Evolutionary conservation across 2,888 invertebrate species (phyloP).

Genomic region (Pasiphila rectangulata): DNA sequence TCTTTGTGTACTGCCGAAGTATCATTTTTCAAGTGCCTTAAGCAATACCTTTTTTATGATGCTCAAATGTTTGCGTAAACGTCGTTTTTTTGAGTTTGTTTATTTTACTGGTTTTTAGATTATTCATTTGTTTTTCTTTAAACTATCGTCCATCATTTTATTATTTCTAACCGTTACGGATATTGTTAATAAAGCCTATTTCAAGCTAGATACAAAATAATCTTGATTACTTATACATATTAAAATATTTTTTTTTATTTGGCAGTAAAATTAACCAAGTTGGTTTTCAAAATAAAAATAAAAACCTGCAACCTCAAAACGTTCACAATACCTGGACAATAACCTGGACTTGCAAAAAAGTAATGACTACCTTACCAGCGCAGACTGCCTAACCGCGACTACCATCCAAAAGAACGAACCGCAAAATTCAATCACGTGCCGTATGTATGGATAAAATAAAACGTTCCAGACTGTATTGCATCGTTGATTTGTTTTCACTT

Average conservation of each 20-base stretch:
- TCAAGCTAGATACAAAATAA: too few relatives aligned
- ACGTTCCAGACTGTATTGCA: slow-evolving; percentile 57
- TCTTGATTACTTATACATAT: too few relatives aligned
- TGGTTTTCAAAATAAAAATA: too few relatives aligned
- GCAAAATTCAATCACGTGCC: slow-evolving; percentile 75
- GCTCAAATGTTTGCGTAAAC: slow-evolving; percentile 12
- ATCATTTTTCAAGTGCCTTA: slow-evolving; percentile 37
- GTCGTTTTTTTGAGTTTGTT: neutral
- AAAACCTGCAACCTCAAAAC: too few relatives aligned
- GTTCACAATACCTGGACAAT: too few relatives aligned
- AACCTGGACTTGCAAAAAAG: neutral
- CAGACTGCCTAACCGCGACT: neutral
- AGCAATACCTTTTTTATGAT: slow-evolving; percentile 14
- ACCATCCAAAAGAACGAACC: slow-evolving; percentile 60
- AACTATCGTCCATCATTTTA: too few relatives aligned
- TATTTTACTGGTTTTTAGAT: too few relatives aligned
- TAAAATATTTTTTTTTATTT: too few relatives aligned
- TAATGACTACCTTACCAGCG: neutral
- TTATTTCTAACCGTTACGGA: too few relatives aligned
- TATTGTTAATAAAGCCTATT: too few relatives aligned
- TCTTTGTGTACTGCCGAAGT: slow-evolving; percentile 34
- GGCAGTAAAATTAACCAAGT: too few relatives aligned
- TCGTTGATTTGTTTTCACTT: slow-evolving; percentile 72
- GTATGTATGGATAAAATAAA: slow-evolving; percentile 78
- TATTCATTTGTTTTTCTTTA: too few relatives aligned